Percentiles rank a stretch among this genome's conserved stretches.
phyloP scores from a whole-genome alignment of 2,797 vertebrate species.

The Anomalospiza imberbis region DNA sequence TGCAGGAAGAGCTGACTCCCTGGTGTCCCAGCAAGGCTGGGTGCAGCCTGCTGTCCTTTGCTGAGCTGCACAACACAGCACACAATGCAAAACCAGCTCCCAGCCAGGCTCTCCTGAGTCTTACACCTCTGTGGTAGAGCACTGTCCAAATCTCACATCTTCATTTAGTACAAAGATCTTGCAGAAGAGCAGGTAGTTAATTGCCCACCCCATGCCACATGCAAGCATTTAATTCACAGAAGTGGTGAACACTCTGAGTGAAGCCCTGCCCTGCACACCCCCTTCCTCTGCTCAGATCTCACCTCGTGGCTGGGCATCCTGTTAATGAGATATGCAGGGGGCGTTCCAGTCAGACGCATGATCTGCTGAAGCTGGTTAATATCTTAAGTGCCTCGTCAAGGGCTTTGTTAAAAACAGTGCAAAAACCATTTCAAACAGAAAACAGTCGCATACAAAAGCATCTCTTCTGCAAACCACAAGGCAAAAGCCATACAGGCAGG shows the following conservation, averaged over 20 bases:
- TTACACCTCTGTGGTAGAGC: background rate
- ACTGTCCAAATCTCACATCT: background rate
- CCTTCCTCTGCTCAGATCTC: constrained; percentile 74
- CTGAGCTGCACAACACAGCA: background rate
- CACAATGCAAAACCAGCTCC: background rate
- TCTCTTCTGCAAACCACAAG: constrained; percentile 33
- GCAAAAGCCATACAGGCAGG: constrained; percentile 19
- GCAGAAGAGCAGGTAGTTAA: background rate
- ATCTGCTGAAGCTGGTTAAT: constrained; percentile 99
- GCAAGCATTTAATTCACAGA: background rate
- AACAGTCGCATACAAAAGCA: constrained; percentile 40
- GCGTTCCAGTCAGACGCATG: constrained; percentile 98
- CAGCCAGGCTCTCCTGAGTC: background rate
- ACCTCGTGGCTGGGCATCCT: constrained; percentile 99
- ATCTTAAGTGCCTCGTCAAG: constrained; percentile 94
- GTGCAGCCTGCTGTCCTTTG: background rate
- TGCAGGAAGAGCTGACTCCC: background rate
- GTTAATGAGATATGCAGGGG: constrained; percentile 97
- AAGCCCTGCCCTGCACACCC: constrained; percentile 32
- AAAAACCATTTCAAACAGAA: constrained; percentile 68
- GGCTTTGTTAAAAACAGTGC: constrained; percentile 81
- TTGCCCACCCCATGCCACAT: constrained; percentile 37
- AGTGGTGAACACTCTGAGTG: background rate
- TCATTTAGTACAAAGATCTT: background rate
- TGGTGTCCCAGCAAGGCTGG: background rate